Base-by-base conservation (phyloP, 1,140 invertebrate species). In the Drosophila santomea region DNA sequence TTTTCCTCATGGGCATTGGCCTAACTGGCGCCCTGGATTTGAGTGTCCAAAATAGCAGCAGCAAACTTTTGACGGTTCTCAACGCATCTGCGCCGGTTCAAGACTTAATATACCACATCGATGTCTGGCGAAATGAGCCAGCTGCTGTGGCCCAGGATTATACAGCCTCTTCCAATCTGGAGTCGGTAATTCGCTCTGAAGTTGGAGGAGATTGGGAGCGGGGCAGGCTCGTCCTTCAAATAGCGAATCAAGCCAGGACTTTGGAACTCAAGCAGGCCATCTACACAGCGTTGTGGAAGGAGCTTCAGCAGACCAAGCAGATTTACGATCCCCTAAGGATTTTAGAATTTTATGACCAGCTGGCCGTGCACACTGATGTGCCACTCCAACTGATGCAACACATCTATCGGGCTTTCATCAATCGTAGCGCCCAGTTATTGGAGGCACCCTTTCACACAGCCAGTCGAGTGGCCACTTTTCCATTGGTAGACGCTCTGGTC, bases 241-340 rank as follows among this genome's bases (percentile, higher is more conserved):
- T 89, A 41, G 69, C 85, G 0, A 54, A 44, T 35, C n/a, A 52
- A 43, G 63, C 77, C 2, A 72, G 62, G 15, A 80, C 77, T 1
- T n/a, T 45, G 23, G 52, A 89, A 14, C 77, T 89, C 0, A 89
- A 80, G 36, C 48, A 52, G 23, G 85, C 80, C 20, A 83, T 89
- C 12, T 89, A 84, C 45, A 76, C 69, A 5, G 84, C 74, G 2
- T 41, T 89, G 14, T 89, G 84, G 84, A 60, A 78, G 50, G 84
- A 89, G 23, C 20, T 89, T n/a, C 80, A 84, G 58, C 80, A 74
- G 25, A 89, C 74, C 7, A 71, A 64, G n/a, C 77, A 84, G 52
- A 69, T 80, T 48, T 78, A 90, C 25, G 57, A 89, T 63, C 80
- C 85, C 2, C 14, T 52, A 0, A 62, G 68, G 38, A 44, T 89